Evolutionary conservation across 37 sponge, comb jelly and placozoan genomes (phyloP), one percentile per base, ranked within the genome.

Genomic region (Trichoplax adhaerens): DNA sequence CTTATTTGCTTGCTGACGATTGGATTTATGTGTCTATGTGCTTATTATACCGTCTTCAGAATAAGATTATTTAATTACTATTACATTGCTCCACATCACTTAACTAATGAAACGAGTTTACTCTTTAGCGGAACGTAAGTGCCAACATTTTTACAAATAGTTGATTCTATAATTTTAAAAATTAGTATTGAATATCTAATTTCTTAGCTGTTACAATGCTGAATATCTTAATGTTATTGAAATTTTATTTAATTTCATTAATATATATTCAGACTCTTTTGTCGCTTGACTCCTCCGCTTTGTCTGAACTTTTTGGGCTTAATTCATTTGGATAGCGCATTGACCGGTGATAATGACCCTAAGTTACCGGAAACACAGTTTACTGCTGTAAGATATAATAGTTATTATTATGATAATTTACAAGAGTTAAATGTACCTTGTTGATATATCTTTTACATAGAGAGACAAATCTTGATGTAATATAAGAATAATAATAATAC

Each of bases 61-160:
- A 83, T 97, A 2, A 73, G 90, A 1, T 76, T 97, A 10, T 97
- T 97, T 77, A 91, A 91, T 77, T 87, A 88, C 55, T 97, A 97
- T 75, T 79, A 88, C 78, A 83, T 97, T 56, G 81, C 85, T 57
- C 87, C 99, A 3, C 76, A 77, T 10, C 97, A 95, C 59, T 78
- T 77, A 49, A 91, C 99, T 52, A 89, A 97, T 64, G 93, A 97
- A 64, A 85, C 83, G 79, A 81, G 83, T 55, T 85, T 97, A 48
- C 85, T 97, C 55, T 97, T 97, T 70, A 85, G 86, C 70, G 87
- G 85, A 55, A 83, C 87, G 88, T 88, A 55, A 71, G 82, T 67
- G 2, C 48, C 64, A 63, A 56, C 65, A 55, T 49, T 12, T 49
- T 10, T 66, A 67, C n/a, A 3, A 12, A 50, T 6, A 50, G 5